Conservation (phyloP, 2,888 invertebrate genomes). For the Chirona hameri region DNA sequence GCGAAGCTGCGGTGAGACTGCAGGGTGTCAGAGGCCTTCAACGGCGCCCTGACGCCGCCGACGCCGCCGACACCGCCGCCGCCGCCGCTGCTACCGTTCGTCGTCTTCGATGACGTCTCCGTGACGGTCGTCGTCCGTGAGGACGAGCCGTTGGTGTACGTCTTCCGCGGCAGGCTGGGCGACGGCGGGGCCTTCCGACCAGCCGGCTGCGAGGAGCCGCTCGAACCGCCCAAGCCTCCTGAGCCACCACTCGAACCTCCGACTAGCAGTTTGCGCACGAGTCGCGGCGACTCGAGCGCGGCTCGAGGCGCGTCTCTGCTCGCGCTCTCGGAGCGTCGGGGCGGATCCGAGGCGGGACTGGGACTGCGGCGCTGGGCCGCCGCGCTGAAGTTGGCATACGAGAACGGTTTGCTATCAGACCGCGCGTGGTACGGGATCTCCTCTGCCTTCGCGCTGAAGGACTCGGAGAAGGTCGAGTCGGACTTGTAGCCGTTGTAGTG, state of each 20-base stretch:
- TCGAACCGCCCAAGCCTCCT: neutral
- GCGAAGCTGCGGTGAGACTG: conserved; percentile 30
- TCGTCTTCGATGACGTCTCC: neutral
- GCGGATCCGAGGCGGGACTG: conserved; percentile 32
- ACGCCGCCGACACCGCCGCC: too few relatives aligned
- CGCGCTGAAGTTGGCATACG: conserved; percentile 62
- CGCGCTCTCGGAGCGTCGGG: neutral
- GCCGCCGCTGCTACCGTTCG: neutral
- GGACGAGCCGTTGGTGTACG: conserved; percentile 12
- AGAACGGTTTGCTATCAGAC: conserved; percentile 81
- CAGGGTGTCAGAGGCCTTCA: conserved; percentile 26
- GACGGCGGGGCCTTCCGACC: neutral
- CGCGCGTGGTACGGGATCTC: conserved; percentile 84
- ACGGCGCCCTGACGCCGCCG: neutral
- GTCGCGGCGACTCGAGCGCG: conserved; percentile 38
- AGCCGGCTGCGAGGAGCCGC: neutral
- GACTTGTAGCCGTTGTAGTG: conserved; percentile 38
- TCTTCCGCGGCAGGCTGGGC: neutral
- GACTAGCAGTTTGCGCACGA: conserved; percentile 35
- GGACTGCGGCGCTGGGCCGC: conserved; percentile 37
- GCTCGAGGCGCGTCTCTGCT: conserved; percentile 32
- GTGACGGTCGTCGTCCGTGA: neutral
- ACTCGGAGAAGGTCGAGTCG: conserved; percentile 48
- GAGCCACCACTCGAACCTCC: neutral
- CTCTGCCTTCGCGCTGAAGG: conserved; percentile 79